Conservation (phyloP, 2,888 invertebrate genomes). For the Cryptus armator region DNA sequence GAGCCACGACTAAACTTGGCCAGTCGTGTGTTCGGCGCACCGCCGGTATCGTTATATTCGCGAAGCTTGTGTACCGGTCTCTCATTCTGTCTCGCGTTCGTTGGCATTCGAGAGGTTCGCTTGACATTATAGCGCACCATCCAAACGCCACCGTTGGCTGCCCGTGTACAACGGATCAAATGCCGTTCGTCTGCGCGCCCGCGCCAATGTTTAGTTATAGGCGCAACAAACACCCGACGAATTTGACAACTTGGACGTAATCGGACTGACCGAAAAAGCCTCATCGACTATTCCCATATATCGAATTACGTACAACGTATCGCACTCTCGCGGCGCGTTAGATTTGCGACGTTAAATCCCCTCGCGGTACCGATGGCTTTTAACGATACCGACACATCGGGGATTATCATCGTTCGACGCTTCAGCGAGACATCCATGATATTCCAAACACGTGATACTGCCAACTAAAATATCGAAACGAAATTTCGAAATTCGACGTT, state of each 20-base stretch:
- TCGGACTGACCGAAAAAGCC: slow-evolving; percentile 44
- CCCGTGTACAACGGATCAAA: slow-evolving; percentile 32
- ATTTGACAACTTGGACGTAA: slow-evolving; percentile 52
- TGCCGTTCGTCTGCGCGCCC: slow-evolving; percentile 22
- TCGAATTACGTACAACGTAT: slow-evolving; percentile 38
- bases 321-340: not conserved
- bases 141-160: slow-evolving; percentile 1
- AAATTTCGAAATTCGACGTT: not conserved
- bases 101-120: slow-evolving; percentile 27
- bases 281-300: slow-evolving; percentile 38
- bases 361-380: not conserved
- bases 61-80: not conserved
- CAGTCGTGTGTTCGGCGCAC: not conserved
- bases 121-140: slow-evolving; percentile 22
- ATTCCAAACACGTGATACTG: not conserved
- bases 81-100: slow-evolving; percentile 12
- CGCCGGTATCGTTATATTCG: not conserved
- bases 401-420: slow-evolving; percentile 10
- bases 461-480: not conserved
- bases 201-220: slow-evolving; percentile 26
- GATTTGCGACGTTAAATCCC: slow-evolving; percentile 9
- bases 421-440: not conserved
- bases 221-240: slow-evolving; percentile 26
- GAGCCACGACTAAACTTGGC: slow-evolving; percentile 54
- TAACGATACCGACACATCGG: slow-evolving; percentile 5